Evolutionary conservation across 2,797 vertebrate species (phyloP).

Genomic region (Phalanger gymnotis): DNA sequence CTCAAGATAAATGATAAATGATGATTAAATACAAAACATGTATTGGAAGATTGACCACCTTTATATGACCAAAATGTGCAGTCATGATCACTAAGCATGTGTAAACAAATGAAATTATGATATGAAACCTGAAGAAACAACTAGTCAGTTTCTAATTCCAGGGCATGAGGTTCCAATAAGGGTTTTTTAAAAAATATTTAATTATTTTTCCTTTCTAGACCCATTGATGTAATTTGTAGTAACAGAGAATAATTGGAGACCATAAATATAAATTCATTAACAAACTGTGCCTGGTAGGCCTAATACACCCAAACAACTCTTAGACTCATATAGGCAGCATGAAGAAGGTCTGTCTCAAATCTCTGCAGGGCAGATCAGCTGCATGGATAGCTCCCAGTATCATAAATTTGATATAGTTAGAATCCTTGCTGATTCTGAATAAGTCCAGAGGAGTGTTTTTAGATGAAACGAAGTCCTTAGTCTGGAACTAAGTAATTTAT

Average conservation of each 20-base stretch:
- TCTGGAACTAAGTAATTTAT: not conserved
- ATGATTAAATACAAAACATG: constrained; percentile 13
- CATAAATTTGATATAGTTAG: not conserved
- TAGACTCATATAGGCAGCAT: not conserved
- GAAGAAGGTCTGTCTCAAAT: not conserved
- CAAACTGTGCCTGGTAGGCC: not conserved
- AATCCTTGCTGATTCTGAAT: not conserved
- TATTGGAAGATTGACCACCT: not conserved
- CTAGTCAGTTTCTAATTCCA: constrained; percentile 12
- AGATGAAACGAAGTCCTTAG: not conserved
- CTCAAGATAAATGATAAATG: constrained; percentile 7
- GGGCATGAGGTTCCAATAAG: not conserved
- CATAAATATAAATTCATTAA: not conserved
- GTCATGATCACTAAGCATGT: not conserved
- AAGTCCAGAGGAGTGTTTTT: not conserved
- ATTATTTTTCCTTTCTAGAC: not conserved
- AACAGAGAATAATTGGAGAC: not conserved
- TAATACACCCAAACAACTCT: not conserved
- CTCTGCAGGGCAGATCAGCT: not conserved
- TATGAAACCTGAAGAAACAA: not conserved
- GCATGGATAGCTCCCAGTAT: not conserved
- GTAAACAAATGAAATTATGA: constrained; percentile 22
- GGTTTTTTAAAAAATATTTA: not conserved
- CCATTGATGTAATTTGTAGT: not conserved
- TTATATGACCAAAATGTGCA: not conserved